phyloP scores from a whole-genome alignment of 2,797 vertebrate genomes.

The Gallinago solitaria region DNA sequence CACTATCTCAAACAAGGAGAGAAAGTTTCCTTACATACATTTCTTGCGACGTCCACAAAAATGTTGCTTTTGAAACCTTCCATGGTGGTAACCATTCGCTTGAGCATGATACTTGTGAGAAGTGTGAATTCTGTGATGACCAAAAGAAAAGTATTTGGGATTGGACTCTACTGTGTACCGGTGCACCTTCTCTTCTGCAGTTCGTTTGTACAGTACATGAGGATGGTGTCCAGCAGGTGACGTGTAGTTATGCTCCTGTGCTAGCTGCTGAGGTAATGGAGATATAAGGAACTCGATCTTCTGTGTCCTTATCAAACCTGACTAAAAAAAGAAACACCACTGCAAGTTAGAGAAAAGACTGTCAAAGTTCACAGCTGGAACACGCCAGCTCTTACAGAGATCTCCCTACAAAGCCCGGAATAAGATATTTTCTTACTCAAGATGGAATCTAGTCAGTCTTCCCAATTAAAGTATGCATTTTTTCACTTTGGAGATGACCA shows the following conservation, averaged over 20 bases:
- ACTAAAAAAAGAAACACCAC: conserved; percentile 76
- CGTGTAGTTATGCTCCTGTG: conserved; percentile 87
- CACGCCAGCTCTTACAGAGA: not conserved
- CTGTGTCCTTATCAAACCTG: conserved; percentile 90
- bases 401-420: not conserved
- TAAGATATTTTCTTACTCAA: not conserved
- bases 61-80: conserved; percentile 87
- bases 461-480: fast-evolving
- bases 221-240: conserved; percentile 87
- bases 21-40: conserved; percentile 98
- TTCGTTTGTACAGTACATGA: conserved; percentile 93
- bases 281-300: conserved; percentile 91
- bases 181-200: conserved; percentile 85
- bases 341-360: not conserved
- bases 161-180: conserved; percentile 29
- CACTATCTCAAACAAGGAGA: conserved; percentile 56
- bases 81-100: conserved; percentile 71
- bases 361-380: not conserved
- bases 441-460: not conserved
- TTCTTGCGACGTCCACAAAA: conserved; percentile 99
- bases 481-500: not conserved
- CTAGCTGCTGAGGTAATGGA: conserved; percentile 89
- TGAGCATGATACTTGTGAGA: conserved; percentile 53
- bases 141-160: conserved; percentile 13
- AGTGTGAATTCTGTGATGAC: not conserved